Percentiles rank a stretch among this genome's conserved stretches.
These are phyloP conservation scores for Phallusia fumigata DNA, from an alignment of 23 tunicate genomes.

Conservation along the genomic window DNA sequence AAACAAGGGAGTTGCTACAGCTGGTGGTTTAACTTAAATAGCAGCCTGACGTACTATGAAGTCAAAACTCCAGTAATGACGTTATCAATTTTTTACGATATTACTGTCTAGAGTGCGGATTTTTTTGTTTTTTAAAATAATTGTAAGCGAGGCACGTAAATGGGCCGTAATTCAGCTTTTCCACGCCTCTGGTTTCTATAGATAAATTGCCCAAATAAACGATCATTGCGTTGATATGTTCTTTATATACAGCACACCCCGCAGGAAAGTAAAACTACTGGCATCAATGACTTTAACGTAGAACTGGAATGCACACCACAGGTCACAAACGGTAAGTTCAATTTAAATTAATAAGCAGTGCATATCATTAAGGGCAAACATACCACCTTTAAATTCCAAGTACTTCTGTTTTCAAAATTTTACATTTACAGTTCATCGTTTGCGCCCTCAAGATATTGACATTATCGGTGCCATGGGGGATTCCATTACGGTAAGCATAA, in stretches of 20 bases:
- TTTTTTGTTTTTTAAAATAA: no score
- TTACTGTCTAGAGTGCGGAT: no score
- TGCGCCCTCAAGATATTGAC: conserved; percentile 80
- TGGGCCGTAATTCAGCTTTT: no score
- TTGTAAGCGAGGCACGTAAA: no score
- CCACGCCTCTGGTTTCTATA: no score
- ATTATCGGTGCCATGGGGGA: conserved; percentile 95
- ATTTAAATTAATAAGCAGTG: neutral
- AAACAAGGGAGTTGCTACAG: no score
- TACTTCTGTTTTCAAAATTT: neutral
- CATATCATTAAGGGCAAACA: neutral
- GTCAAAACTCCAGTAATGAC: no score
- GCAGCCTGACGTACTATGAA: no score
- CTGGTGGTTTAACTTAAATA: no score
- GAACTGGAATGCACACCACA: conserved; percentile 22
- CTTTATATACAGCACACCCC: neutral
- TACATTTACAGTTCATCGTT: conserved; percentile 63
- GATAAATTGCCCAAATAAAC: no score
- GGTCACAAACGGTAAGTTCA: conserved; percentile 8
- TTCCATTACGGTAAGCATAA: conserved; percentile 70
- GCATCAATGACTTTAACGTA: conserved; percentile 21
- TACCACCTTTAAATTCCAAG: neutral
- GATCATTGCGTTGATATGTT: neutral
- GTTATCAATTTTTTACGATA: no score
- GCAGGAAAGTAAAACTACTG: neutral